A percentile compares a stretch with the other conserved stretches of the same genome.
phyloP scores from a whole-genome alignment of 2,888 invertebrate species.

The Cheilosia scutellata region DNA sequence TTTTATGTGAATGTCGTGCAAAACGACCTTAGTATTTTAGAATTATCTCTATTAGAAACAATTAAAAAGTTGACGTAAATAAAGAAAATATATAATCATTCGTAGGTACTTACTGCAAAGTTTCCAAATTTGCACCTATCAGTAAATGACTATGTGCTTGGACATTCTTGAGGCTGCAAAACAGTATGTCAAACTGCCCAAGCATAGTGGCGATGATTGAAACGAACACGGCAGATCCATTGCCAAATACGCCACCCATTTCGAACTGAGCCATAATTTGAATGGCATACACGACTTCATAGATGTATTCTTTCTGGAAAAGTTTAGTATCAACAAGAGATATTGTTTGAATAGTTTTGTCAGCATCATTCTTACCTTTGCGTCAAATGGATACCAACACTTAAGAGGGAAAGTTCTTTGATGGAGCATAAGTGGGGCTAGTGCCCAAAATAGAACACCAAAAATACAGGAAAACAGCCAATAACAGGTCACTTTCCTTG shows the following conservation, averaged over 20 bases:
- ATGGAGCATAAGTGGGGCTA: constrained; percentile 79
- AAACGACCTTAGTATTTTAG: no score
- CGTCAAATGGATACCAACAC: constrained; percentile 83
- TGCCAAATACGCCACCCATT: constrained; percentile 78
- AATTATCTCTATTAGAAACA: no score
- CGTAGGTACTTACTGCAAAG: constrained; percentile 77
- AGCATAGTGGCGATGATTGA: constrained; percentile 78
- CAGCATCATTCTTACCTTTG: constrained; percentile 75
- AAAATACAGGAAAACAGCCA: constrained; percentile 79
- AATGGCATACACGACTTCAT: constrained; percentile 77
- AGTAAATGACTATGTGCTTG: constrained; percentile 79
- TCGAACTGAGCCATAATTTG: constrained; percentile 80
- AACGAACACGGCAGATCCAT: constrained; percentile 82
- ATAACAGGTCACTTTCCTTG: constrained; percentile 74
- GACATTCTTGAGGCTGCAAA: constrained; percentile 82
- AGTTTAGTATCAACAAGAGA: background rate
- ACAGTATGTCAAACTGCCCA: constrained; percentile 82
- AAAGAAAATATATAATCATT: background rate
- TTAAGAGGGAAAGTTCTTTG: constrained; percentile 79
- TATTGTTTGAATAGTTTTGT: background rate
- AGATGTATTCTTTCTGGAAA: constrained; percentile 76
- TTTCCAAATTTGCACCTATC: constrained; percentile 71
- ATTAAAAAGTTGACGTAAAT: background rate
- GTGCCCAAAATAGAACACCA: constrained; percentile 79
- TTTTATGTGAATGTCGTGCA: no score